Evolutionary conservation across 2,888 invertebrate species (phyloP).

Genomic region (Teleogryllus oceanicus): DNA sequence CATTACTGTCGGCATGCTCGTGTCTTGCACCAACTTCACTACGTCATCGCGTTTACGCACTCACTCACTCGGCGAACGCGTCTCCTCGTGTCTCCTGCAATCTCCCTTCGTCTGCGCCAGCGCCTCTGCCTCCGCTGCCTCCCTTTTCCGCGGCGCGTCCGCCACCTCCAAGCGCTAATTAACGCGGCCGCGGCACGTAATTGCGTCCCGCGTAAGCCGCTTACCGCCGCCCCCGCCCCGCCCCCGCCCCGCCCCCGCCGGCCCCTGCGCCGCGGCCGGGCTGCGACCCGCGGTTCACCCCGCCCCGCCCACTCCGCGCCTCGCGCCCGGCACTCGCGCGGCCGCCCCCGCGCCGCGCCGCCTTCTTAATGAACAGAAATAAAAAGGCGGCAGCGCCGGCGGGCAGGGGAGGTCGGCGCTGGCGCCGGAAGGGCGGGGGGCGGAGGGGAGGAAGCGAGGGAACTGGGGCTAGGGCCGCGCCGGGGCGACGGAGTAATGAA

Average conservation of each 20-base stretch:
- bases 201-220: conserved; percentile 2
- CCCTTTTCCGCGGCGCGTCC: background rate
- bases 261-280: background rate
- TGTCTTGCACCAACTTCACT: too few relatives aligned
- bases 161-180: conserved; percentile 1
- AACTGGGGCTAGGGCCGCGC: background rate
- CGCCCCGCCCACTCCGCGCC: background rate
- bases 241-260: background rate
- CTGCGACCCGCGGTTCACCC: background rate
- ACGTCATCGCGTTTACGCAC: too few relatives aligned
- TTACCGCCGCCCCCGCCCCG: background rate
- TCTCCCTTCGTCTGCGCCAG: background rate
- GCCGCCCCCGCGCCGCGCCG: background rate
- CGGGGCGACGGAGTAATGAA: background rate
- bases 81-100: background rate
- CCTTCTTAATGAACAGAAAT: background rate
- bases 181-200: background rate
- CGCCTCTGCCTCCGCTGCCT: background rate
- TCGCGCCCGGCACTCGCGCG: background rate
- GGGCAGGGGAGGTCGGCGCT: background rate
- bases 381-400: background rate
- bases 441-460: background rate
- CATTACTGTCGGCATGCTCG: too few relatives aligned
- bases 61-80: too few relatives aligned
- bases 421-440: background rate